Evolutionary conservation across 2,113 vertebrate species (phyloP).

Genomic region (Hepsetus odoe): DNA sequence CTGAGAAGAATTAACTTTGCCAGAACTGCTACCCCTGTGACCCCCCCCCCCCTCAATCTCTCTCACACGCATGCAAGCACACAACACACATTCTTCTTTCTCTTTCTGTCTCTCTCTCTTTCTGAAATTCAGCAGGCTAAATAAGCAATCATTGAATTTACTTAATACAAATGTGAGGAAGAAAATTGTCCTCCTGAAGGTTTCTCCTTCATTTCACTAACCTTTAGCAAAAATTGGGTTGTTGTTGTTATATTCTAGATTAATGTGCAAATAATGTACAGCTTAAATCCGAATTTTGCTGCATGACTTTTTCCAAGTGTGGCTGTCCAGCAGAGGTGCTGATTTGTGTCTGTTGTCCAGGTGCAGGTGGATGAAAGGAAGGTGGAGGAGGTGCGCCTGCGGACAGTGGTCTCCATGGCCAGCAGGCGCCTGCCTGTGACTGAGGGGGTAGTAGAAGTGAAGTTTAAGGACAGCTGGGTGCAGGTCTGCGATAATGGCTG

Average conservation of each 20-base stretch:
- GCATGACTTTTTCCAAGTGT: background rate
- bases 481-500: slow-evolving; percentile 91
- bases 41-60: no score
- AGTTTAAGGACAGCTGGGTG: slow-evolving; percentile 81
- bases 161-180: background rate
- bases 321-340: background rate
- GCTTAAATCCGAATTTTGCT: background rate
- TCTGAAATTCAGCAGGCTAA: background rate
- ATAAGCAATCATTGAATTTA: background rate
- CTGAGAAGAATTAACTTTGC: slow-evolving; percentile 16
- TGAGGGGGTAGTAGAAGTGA: slow-evolving; percentile 91
- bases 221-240: no score
- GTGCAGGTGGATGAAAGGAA: slow-evolving; percentile 82
- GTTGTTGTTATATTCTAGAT: background rate
- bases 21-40: background rate
- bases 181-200: no score
- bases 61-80: no score
- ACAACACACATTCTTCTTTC: background rate
- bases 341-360: slow-evolving; percentile 48
- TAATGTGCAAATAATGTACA: background rate
- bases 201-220: no score
- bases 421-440: slow-evolving; percentile 79
- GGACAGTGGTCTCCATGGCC: slow-evolving; percentile 72
- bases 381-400: slow-evolving; percentile 88
- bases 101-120: background rate